These are phyloP conservation scores for Eristalis pertinax DNA, from an alignment of 2,888 invertebrate species.

Conservation along the genomic window DNA sequence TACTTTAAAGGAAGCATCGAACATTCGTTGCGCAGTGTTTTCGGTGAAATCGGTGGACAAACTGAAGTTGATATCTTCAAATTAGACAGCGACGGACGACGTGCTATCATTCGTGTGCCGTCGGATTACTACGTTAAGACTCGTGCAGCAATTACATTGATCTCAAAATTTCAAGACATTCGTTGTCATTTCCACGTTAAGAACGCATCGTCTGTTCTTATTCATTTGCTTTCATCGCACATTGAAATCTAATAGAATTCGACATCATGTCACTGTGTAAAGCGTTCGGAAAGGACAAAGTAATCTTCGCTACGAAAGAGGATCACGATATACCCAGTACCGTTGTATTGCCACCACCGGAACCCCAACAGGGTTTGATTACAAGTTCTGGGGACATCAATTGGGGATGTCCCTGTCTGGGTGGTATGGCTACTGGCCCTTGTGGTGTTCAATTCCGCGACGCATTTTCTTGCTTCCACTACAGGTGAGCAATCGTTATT, in stretches of 20 bases:
- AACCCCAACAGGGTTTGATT: slow-evolving; percentile 90
- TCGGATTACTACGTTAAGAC: slow-evolving; percentile 83
- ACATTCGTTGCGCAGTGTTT: slow-evolving; percentile 82
- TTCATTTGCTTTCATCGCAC: slow-evolving; percentile 51
- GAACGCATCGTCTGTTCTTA: slow-evolving; percentile 80
- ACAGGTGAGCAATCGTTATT: slow-evolving; percentile 82
- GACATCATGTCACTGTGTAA: slow-evolving; percentile 82
- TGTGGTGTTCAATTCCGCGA: slow-evolving; percentile 96
- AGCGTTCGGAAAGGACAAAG: slow-evolving; percentile 88
- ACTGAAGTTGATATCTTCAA: slow-evolving; percentile 84
- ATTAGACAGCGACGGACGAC: slow-evolving; percentile 81
- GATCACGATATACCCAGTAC: slow-evolving; percentile 89
- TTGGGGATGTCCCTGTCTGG: slow-evolving; percentile 98
- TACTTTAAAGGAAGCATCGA: slow-evolving; percentile 84
- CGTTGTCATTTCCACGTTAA: slow-evolving; percentile 83
- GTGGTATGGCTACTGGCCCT: slow-evolving; percentile 98
- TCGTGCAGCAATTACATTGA: slow-evolving; percentile 84
- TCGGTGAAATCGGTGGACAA: slow-evolving; percentile 84
- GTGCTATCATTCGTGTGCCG: slow-evolving; percentile 84
- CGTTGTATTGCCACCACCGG: slow-evolving; percentile 87
- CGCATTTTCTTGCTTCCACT: slow-evolving; percentile 97
- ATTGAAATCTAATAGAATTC: slow-evolving; percentile 32
- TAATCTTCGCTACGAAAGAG: slow-evolving; percentile 91
- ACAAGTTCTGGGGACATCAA: slow-evolving; percentile 94
- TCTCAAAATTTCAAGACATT: slow-evolving; percentile 81